Conservation (phyloP, 2,888 invertebrate genomes). For the Aphrophora alni region DNA sequence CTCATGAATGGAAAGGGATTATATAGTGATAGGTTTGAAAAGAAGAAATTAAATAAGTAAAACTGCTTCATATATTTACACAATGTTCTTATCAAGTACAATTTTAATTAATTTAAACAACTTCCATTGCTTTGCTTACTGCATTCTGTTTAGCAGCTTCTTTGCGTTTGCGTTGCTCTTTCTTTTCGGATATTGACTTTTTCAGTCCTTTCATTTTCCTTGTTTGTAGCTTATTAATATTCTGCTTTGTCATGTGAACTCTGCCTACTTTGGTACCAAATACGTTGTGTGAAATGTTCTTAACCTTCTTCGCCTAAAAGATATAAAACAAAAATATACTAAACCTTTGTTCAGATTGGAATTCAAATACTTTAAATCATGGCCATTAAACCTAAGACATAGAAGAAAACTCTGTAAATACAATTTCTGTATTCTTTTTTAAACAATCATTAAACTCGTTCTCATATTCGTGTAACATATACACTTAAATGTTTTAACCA, state of each 20-base stretch:
- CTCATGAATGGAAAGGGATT: too few species aligned
- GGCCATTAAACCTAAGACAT: too few species aligned
- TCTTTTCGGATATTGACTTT: slow-evolving; percentile 69
- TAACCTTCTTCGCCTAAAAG: slow-evolving; percentile 77
- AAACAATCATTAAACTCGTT: too few species aligned
- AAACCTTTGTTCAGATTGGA: too few species aligned
- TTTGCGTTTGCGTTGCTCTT: slow-evolving; percentile 19
- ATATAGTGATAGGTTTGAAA: background rate
- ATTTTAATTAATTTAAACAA: background rate
- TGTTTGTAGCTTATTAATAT: slow-evolving; percentile 83
- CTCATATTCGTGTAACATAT: too few species aligned
- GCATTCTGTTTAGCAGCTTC: background rate
- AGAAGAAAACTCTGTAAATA: too few species aligned
- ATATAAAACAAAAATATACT: slow-evolving; percentile 40
- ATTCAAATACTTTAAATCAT: too few species aligned
- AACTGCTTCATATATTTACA: background rate
- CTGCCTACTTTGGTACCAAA: slow-evolving; percentile 91
- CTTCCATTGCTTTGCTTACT: background rate
- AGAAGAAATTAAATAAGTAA: background rate
- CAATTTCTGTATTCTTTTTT: too few species aligned
- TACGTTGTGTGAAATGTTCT: slow-evolving; percentile 87
- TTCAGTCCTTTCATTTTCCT: slow-evolving; percentile 89
- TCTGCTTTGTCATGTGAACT: slow-evolving; percentile 91
- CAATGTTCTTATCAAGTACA: background rate
- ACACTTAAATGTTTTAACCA: too few species aligned